Conservation (phyloP, 1,140 invertebrate genomes). For the Plectus sambesii region DNA sequence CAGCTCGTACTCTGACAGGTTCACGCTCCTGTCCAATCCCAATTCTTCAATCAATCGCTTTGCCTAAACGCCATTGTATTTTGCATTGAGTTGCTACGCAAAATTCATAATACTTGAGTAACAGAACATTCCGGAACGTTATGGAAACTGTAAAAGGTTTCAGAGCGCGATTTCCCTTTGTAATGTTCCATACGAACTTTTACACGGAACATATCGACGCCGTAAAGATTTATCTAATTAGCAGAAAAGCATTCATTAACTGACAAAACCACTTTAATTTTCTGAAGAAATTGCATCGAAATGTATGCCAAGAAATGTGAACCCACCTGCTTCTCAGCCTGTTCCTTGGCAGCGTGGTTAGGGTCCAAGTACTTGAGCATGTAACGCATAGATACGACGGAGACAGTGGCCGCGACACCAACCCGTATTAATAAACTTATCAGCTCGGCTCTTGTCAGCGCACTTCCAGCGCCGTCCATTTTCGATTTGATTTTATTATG, state of each 20-base stretch:
- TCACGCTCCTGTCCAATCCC: slow-evolving; percentile 13
- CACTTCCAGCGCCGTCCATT: no score
- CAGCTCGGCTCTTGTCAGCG: slow-evolving; percentile 13
- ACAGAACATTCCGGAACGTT: not conserved
- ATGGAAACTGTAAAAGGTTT: not conserved
- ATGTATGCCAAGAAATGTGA: not conserved
- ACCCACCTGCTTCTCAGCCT: slow-evolving; percentile 20
- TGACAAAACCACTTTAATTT: not conserved
- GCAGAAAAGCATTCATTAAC: not conserved
- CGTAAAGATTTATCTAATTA: not conserved
- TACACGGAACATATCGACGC: slow-evolving; percentile 5
- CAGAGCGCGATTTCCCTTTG: not conserved
- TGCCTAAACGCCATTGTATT: slow-evolving; percentile 12
- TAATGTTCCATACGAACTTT: not conserved
- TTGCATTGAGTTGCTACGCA: not conserved
- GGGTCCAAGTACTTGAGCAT: slow-evolving; percentile 25
- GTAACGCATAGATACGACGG: slow-evolving; percentile 14
- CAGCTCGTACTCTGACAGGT: slow-evolving; percentile 25
- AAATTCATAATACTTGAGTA: not conserved
- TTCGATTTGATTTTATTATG: no score
- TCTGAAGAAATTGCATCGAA: slow-evolving; percentile 2
- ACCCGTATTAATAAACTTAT: slow-evolving; percentile 16
- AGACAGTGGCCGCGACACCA: slow-evolving; percentile 16
- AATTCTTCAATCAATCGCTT: slow-evolving; percentile 16
- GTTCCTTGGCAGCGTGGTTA: slow-evolving; percentile 16